phyloP scores from a whole-genome alignment of 2,113 vertebrate genomes.

The Podarcis muralis region DNA sequence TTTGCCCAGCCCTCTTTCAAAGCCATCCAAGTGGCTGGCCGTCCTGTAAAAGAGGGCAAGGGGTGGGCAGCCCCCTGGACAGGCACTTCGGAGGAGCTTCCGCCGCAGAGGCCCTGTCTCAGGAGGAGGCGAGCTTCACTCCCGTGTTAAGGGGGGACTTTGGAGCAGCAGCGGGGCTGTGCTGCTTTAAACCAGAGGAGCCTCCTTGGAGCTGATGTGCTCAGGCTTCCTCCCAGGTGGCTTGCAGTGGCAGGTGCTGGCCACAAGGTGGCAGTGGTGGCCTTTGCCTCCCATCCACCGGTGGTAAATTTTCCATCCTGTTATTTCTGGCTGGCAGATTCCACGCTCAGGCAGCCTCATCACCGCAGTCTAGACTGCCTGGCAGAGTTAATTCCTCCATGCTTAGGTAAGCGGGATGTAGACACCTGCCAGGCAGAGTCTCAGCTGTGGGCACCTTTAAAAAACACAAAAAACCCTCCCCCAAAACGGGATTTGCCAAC shows the following conservation, averaged over 20 bases:
- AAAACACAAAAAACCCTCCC: not conserved
- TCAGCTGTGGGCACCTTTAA: conserved; percentile 49
- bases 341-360: conserved; percentile 21
- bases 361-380: conserved; percentile 72
- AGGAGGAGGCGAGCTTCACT: no score
- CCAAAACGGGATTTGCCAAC: conserved; percentile 49
- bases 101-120: no score
- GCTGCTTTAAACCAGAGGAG: no score
- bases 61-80: no score
- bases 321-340: conserved; percentile 26
- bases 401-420: conserved; percentile 63
- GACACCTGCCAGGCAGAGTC: conserved; percentile 41
- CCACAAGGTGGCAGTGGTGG: conserved; percentile 56
- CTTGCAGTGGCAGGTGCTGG: not conserved
- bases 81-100: no score
- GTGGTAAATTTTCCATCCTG: not conserved
- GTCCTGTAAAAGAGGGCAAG: no score
- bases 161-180: no score
- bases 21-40: no score
- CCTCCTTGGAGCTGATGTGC: no score
- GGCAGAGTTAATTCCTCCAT: conserved; percentile 65
- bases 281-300: not conserved
- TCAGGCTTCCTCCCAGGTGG: no score
- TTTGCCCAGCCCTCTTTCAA: no score
- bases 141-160: no score